Evolutionary conservation across 2,888 invertebrate species (phyloP), one percentile per base, ranked within the genome.

Genomic region (Phyllotreta striolata): DNA sequence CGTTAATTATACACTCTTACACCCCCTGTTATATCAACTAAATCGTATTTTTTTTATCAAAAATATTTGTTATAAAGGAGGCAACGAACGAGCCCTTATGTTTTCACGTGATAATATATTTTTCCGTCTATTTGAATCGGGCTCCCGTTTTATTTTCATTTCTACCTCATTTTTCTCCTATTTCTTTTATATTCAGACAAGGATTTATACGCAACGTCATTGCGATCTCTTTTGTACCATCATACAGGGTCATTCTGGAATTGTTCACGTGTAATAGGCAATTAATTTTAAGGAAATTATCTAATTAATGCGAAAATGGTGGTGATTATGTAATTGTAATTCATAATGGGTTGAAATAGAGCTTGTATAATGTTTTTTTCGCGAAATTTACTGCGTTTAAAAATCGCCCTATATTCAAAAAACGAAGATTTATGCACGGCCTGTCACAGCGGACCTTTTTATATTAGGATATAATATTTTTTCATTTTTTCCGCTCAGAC

Each of bases 391-490:
- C 10, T 4, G 44, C 14, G 6, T 44, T 44, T 49, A 35, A 10
- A 12, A 34, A 49, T 35, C 49, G 35, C 49, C 49, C 49, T 79
- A 78, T 78, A 79, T 78, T 75, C 77, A 77, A 24, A 24, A 24
- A 78, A 79, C 79, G 78, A 79, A 79, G 81, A 82, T 82, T 82
- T 82, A 81, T 81, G 78, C 77, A 75, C 73, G 76, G 76, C 78
- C 24, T 24, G 80, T 80, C 80, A 78, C 75, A 72, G 70, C 69
- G 74, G 77, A 77, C 77, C 60, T 60, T 60, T 81, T 80, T 79
- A 80, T 80, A 80, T 81, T 80, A 79, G 78, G 79, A 79, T 79
- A 78, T 80, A 80, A 81, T 79, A 80, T 80, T 80, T 80, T 79
- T 80, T 77, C 78, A 77, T 77, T 72, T 72, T 68, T 71, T 44